phyloP scores from a whole-genome alignment of 1,140 invertebrate species.

The Eurosta solidaginis region DNA sequence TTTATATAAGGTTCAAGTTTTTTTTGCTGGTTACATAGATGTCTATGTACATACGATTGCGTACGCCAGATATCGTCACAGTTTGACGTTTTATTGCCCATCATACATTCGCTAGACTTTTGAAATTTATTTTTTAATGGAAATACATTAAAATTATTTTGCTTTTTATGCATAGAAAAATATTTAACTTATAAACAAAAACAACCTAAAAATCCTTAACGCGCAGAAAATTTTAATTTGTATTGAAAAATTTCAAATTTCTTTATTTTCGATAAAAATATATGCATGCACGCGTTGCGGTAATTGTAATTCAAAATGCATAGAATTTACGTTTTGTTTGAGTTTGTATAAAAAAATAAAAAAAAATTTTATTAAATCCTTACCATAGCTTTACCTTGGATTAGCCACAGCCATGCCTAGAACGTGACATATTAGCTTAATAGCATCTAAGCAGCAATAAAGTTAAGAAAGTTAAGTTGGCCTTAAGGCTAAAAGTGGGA shows the following conservation, averaged over 20 bases:
- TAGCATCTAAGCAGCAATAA: neutral
- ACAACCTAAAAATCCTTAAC: neutral
- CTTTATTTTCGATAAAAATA: neutral
- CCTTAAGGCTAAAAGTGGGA: neutral
- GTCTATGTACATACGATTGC: no score
- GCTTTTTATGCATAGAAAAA: neutral
- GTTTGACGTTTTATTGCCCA: neutral
- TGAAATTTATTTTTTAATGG: neutral
- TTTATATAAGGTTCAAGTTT: no score
- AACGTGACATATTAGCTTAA: slow-evolving; percentile 11
- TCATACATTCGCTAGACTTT: neutral
- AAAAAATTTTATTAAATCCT: neutral
- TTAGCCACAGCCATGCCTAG: neutral
- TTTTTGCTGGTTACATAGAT: no score
- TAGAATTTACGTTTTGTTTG: neutral
- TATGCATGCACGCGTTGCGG: neutral
- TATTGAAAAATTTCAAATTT: neutral
- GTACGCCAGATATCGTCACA: neutral
- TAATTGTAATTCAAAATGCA: neutral
- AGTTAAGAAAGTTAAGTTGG: neutral
- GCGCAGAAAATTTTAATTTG: neutral
- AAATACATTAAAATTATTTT: neutral
- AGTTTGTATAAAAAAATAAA: neutral
- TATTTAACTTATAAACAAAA: neutral
- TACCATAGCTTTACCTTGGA: neutral